Evolutionary conservation across 2,113 vertebrate genomes (phyloP).

Genomic region (Neofelis nebulosa): DNA sequence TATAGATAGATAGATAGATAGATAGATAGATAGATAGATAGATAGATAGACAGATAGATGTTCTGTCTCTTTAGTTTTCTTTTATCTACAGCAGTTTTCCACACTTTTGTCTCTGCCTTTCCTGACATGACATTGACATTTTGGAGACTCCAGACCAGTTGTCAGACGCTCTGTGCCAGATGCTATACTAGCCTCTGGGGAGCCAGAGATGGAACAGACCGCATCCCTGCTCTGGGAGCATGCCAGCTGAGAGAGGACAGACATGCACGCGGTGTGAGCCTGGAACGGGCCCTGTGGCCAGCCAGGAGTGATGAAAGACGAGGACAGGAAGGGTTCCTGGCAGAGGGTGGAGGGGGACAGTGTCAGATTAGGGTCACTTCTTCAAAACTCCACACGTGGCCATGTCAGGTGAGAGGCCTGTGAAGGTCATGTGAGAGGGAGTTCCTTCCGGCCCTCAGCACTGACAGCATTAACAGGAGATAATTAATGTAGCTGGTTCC

Average conservation of each 20-base stretch:
- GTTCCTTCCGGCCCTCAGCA: not conserved
- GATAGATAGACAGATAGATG: too few species aligned
- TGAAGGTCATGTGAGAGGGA: not conserved
- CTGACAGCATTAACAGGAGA: not conserved
- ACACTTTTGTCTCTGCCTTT: not conserved
- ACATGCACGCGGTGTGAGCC: not conserved
- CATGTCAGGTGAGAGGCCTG: not conserved
- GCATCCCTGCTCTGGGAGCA: not conserved
- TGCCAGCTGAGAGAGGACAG: not conserved
- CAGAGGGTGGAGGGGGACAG: too few species aligned
- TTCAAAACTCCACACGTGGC: not conserved
- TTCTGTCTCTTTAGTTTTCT: conserved; percentile 18
- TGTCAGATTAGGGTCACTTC: not conserved
- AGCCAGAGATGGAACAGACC: not conserved
- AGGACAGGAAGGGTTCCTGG: not conserved
- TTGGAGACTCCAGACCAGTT: not conserved
- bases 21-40: not conserved
- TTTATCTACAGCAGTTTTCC: not conserved
- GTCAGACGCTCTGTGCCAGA: not conserved
- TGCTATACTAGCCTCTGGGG: not conserved
- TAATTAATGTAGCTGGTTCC: not conserved
- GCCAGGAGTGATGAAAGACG: not conserved
- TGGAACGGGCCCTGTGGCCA: not conserved
- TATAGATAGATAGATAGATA: not conserved
- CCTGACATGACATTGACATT: not conserved